Conservation (phyloP, 1,140 invertebrate genomes). For the Drosophila hydei region DNA sequence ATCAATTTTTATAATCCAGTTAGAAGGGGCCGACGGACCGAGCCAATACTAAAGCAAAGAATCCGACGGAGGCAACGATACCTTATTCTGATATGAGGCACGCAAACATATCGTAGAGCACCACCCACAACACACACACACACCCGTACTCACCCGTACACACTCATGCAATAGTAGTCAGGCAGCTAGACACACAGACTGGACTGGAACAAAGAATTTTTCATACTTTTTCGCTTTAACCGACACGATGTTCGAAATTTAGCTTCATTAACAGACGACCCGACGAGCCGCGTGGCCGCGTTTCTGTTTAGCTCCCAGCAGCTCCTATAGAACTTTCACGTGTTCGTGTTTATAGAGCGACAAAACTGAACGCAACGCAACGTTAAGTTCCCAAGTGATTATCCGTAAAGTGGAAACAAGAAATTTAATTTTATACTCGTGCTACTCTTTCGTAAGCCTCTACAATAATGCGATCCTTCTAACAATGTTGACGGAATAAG, state of each 20-base stretch:
- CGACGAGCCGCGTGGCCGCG: conserved; percentile 71
- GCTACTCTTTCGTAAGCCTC: conserved; percentile 51
- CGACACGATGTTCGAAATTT: conserved; percentile 77
- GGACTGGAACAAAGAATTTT: conserved; percentile 77
- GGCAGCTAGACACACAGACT: conserved; percentile 39
- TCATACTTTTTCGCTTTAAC: conserved; percentile 78
- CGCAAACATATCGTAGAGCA: conserved; percentile 62
- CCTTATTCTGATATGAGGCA: conserved; percentile 55
- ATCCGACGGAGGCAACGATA: conserved; percentile 14
- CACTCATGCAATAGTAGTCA: conserved; percentile 19
- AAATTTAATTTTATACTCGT: conserved; percentile 56
- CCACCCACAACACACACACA: conserved; percentile 23
- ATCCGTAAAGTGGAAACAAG: background rate
- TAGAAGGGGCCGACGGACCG: conserved; percentile 53
- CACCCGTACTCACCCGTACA: background rate
- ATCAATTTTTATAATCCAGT: conserved; percentile 84
- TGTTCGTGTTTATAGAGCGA: conserved; percentile 16
- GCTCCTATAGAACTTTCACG: conserved; percentile 5
- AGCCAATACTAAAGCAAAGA: conserved; percentile 19
- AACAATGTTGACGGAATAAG: too few species aligned
- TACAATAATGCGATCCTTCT: conserved; percentile 46
- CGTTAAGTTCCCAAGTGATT: too few species aligned
- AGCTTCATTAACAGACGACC: conserved; percentile 80
- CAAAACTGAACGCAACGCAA: background rate
- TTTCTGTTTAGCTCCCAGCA: conserved; percentile 38